Evolutionary conservation across 2,888 invertebrate genomes (phyloP).

Genomic region (Sycophila texana): DNA sequence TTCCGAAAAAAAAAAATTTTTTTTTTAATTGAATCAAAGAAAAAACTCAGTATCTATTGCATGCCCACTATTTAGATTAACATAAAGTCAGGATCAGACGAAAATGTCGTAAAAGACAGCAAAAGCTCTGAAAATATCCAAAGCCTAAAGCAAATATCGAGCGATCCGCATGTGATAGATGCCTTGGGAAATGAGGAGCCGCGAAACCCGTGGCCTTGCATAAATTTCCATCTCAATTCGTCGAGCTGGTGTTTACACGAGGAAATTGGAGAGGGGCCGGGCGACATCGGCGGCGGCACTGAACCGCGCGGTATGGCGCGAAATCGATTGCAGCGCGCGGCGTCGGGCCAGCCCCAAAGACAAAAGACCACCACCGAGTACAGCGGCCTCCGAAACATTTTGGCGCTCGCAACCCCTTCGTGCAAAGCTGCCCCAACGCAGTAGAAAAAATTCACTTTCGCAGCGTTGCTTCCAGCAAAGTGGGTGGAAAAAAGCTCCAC

Average conservation of each 20-base stretch:
- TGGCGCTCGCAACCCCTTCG: background rate
- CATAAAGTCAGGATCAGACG: background rate
- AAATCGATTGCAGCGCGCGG: constrained; percentile 4
- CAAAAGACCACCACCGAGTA: background rate
- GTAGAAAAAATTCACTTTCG: background rate
- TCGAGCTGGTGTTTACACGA: background rate
- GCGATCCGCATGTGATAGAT: too few species aligned
- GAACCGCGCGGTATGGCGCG: background rate
- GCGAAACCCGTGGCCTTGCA: too few species aligned
- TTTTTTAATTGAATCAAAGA: too few species aligned
- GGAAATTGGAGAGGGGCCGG: background rate
- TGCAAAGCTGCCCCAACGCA: background rate
- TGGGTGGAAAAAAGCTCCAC: background rate
- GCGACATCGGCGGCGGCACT: background rate
- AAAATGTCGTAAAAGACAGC: too few species aligned
- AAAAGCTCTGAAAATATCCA: too few species aligned
- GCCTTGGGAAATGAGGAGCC: too few species aligned
- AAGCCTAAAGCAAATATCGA: too few species aligned
- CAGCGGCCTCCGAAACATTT: constrained; percentile 9
- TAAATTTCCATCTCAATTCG: too few species aligned
- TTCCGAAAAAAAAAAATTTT: too few species aligned
- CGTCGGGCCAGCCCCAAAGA: background rate
- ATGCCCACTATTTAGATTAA: background rate
- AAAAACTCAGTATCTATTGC: too few species aligned
- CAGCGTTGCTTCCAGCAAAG: background rate